These are phyloP conservation scores for Aricia agestis DNA, from an alignment of 1,140 invertebrate genomes.

Conservation along the genomic window DNA sequence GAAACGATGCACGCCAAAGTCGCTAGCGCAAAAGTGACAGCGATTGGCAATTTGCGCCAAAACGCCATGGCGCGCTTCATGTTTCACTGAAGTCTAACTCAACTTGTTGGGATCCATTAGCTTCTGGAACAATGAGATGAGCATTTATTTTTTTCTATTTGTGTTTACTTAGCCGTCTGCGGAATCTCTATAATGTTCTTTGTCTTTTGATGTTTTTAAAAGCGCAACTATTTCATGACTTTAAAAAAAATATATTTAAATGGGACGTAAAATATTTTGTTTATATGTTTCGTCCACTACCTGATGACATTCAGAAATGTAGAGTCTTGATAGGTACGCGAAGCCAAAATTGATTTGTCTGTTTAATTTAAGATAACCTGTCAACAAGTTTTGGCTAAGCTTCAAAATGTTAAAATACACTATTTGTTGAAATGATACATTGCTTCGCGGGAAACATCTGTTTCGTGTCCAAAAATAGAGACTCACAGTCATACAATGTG, in stretches of 20 bases:
- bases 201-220: conserved; percentile 13
- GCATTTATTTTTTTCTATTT: conserved; percentile 27
- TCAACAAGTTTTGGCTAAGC: conserved; percentile 24
- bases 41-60: conserved; percentile 64
- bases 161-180: conserved; percentile 1
- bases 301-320: not conserved
- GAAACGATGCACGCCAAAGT: conserved; percentile 44
- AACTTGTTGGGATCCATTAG: conserved; percentile 66
- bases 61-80: conserved; percentile 61
- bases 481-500: conserved; percentile 36
- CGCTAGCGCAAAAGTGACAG: conserved; percentile 46
- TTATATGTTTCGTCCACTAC: not conserved
- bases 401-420: conserved; percentile 30
- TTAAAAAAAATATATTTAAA: not conserved
- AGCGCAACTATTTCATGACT: not conserved
- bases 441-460: conserved; percentile 46
- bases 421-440: conserved; percentile 34
- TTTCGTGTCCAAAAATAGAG: conserved; percentile 47
- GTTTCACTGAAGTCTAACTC: conserved; percentile 57
- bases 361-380: conserved; percentile 23
- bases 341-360: conserved; percentile 21
- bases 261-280: no score
- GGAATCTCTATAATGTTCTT: conserved; percentile 17
- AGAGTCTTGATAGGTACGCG: not conserved
- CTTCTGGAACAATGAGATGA: conserved; percentile 59